phyloP scores from a whole-genome alignment of 2,888 invertebrate genomes.

The Ellobium chinense region DNA sequence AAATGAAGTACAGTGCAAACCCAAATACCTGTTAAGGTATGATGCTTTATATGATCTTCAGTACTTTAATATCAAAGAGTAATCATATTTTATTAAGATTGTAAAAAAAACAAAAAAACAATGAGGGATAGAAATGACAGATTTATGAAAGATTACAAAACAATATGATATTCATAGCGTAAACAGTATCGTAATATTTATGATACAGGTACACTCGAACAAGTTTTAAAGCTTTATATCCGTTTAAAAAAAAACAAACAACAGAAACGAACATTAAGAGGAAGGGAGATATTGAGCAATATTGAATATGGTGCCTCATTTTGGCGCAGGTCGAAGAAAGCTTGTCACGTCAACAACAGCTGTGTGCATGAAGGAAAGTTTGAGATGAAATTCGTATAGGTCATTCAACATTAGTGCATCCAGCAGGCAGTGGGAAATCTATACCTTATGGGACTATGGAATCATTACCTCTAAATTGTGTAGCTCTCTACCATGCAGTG shows the following conservation, averaged over 20 bases:
- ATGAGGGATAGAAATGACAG: not conserved
- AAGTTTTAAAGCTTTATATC: conserved; percentile 20
- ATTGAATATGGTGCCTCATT: conserved; percentile 12
- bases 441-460: too few relatives aligned
- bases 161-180: not conserved
- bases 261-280: not conserved
- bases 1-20: too few relatives aligned
- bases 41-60: too few relatives aligned
- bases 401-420: too few relatives aligned
- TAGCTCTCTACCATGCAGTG: too few relatives aligned
- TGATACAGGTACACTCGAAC: not conserved
- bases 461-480: too few relatives aligned
- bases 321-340: conserved; percentile 8
- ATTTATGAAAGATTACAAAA: not conserved
- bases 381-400: too few relatives aligned
- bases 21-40: too few relatives aligned
- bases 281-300: conserved; percentile 30
- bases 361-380: not conserved
- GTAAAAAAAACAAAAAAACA: not conserved
- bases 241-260: not conserved
- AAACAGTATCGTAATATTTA: conserved; percentile 9
- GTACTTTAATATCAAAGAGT: too few relatives aligned
- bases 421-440: too few relatives aligned
- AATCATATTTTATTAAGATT: too few relatives aligned
- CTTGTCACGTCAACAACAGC: not conserved